Evolutionary conservation across 2,797 vertebrate species (phyloP).

Genomic region (Sebastes melanostomus): DNA sequence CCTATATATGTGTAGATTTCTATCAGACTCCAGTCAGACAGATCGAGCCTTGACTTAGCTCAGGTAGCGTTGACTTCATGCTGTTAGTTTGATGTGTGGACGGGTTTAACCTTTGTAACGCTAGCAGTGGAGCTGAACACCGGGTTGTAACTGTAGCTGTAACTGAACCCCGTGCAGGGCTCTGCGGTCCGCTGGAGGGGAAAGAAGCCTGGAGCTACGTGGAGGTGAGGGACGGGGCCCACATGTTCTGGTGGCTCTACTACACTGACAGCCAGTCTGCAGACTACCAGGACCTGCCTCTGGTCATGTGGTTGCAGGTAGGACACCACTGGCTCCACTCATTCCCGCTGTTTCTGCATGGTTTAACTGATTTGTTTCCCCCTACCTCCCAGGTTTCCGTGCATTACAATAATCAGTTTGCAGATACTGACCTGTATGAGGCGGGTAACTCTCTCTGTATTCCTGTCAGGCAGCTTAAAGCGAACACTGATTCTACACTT

Average conservation of each 20-base stretch:
- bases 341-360: not conserved
- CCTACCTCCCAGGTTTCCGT: too few species aligned
- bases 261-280: slow-evolving; percentile 80
- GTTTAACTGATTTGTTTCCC: not conserved
- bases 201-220: slow-evolving; percentile 91
- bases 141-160: not conserved
- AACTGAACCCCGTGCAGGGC: slow-evolving; percentile 31
- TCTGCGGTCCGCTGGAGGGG: slow-evolving; percentile 18
- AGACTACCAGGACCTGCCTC: slow-evolving; percentile 84
- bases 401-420: not conserved
- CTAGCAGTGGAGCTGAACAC: not conserved
- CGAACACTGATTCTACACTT: too few species aligned
- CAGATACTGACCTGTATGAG: not conserved
- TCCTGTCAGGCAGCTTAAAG: not conserved
- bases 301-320: slow-evolving; percentile 98
- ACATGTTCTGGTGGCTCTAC: slow-evolving; percentile 99
- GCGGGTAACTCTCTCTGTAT: not conserved
- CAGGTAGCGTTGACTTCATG: too few species aligned
- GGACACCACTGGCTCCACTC: not conserved
- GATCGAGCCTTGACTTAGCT: not conserved
- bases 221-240: slow-evolving; percentile 87
- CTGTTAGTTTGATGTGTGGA: not conserved
- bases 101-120: not conserved
- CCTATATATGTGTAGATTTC: not conserved
- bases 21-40: not conserved